phyloP scores from a whole-genome alignment of 2,797 vertebrate species.

The Margarornis squamiger region DNA sequence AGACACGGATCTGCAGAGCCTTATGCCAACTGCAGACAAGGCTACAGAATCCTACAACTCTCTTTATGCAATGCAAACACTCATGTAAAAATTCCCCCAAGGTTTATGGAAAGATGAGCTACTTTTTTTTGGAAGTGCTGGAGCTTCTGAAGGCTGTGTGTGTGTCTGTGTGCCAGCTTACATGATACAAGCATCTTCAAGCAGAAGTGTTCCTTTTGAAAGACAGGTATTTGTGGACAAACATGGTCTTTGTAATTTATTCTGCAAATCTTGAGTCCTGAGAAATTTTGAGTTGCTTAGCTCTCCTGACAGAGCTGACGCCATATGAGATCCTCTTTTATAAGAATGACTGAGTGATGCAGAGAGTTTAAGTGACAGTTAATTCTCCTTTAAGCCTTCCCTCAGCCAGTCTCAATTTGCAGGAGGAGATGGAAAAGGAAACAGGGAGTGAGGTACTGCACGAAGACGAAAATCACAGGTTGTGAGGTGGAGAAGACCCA shows the following conservation, averaged over 20 bases:
- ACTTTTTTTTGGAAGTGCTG: neutral
- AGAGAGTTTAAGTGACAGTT: constrained; percentile 38
- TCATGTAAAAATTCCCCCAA: neutral
- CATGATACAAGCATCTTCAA: neutral
- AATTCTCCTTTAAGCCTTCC: constrained; percentile 31
- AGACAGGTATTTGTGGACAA: neutral
- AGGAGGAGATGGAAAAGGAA: constrained; percentile 23
- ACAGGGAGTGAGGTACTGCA: neutral
- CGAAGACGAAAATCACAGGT: neutral
- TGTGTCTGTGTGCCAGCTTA: neutral
- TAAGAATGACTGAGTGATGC: constrained; percentile 47
- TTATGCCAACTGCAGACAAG: neutral
- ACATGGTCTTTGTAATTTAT: neutral
- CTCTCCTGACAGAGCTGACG: neutral
- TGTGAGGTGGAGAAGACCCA: neutral
- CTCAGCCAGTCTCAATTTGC: constrained; percentile 38
- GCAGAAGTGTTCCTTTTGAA: neutral
- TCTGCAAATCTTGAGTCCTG: neutral
- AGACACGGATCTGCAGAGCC: neutral
- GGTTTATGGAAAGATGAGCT: neutral
- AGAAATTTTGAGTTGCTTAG: neutral
- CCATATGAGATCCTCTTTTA: neutral
- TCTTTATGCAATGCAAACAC: neutral
- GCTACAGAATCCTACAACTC: neutral
- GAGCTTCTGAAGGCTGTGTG: neutral